Conservation (phyloP, 2,888 invertebrate genomes). For the Calliphora vomitoria region DNA sequence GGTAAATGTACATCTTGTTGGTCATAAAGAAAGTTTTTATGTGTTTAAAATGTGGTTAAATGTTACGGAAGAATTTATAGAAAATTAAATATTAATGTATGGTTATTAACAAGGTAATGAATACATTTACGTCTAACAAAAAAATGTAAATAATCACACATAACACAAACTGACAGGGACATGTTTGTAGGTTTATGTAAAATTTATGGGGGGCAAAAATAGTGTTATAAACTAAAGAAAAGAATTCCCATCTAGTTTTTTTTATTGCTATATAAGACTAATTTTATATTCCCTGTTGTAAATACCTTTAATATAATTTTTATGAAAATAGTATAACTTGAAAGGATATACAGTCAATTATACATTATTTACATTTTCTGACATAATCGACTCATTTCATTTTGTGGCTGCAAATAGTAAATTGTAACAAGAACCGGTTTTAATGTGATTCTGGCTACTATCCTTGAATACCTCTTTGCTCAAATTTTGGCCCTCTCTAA, state of each 20-base stretch:
- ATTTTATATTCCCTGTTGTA: slow-evolving; percentile 43
- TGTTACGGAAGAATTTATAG: slow-evolving; percentile 72
- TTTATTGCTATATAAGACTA: slow-evolving; percentile 16
- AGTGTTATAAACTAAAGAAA: slow-evolving; percentile 2
- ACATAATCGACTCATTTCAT: no score
- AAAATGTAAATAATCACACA: background rate
- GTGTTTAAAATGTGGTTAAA: slow-evolving; percentile 72
- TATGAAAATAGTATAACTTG: no score
- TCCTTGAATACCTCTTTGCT: no score
- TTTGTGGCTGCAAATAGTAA: no score
- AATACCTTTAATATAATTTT: background rate
- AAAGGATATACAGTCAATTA: no score
- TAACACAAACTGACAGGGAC: slow-evolving; percentile 47
- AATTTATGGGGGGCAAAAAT: background rate
- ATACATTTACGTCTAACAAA: slow-evolving; percentile 33
- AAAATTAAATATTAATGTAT: slow-evolving; percentile 73
- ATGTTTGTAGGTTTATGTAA: slow-evolving; percentile 4
- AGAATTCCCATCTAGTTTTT: background rate
- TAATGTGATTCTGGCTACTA: no score
- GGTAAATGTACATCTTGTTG: slow-evolving; percentile 72
- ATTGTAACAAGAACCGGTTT: no score
- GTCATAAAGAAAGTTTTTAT: slow-evolving; percentile 73
- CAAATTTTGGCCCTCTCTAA: no score
- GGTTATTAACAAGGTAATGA: slow-evolving; percentile 72
- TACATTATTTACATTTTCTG: no score